Base-by-base conservation (phyloP, 2,113 vertebrate genomes). In the Oenanthe melanoleuca region DNA sequence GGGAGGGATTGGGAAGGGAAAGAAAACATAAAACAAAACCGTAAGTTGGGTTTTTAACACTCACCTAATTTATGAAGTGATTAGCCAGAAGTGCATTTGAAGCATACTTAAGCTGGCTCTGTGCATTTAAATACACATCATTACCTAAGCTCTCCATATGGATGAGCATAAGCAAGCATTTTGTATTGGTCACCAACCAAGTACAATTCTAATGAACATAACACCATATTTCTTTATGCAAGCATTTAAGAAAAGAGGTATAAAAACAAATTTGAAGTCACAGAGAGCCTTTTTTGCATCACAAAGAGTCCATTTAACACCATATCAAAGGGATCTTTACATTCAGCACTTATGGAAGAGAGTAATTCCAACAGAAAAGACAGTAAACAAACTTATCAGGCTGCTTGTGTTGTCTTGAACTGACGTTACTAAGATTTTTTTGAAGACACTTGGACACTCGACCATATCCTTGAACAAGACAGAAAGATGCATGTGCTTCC, bases 31-130 rank as follows among this genome's bases (percentile, higher is more conserved):
- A 90, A 89, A 31, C 17, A 8, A 82, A 94, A 84, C 21, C 16
- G 0, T 72, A 82, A 86, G 82, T 66, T 94, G 93, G 85, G 87
- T 90, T 96, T 96, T 96, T 94, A 93, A 95, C 91, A 97, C 95
- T 96, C 95, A 96, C 92, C 96, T 94, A 95, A 95, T 91, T 88
- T 92, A 93, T 80, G 95, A 89, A 65, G 95, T 69, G 95, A 86
- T 73, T 92, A 96, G 94, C 88, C 90, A 96, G 81, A 95, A 95
- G 87, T 93, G 74, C 92, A 87, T 96, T 87, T 96, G 91, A 84
- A 93, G 83, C 91, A 86, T 95, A 71, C 47, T 95, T 96, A 96
- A 86, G 92, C 89, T 96, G 94, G 93, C 94, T 94, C 93, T 95
- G 92, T 77, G 88, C 88, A 49, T 93, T 94, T 92, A 95, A 93